phyloP scores from a whole-genome alignment of 1,140 invertebrate genomes.

The Meloidogyne hapla region DNA sequence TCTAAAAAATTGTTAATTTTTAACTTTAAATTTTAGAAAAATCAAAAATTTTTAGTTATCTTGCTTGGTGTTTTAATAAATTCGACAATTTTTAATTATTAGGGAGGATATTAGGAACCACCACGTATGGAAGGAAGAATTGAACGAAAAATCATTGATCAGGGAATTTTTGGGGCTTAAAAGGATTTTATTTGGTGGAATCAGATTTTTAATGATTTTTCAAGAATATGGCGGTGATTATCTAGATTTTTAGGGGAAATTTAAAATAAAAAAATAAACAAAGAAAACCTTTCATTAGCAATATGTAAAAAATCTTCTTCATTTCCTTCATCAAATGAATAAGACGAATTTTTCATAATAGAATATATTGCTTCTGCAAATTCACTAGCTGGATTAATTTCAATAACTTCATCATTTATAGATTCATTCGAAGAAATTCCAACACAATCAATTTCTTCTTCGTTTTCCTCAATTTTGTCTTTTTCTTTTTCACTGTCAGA shows the following conservation, averaged over 20 bases:
- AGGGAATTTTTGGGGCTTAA: too few relatives aligned
- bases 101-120: too few relatives aligned
- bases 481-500: background rate
- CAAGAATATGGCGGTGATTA: too few relatives aligned
- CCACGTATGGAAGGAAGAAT: too few relatives aligned
- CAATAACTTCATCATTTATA: conserved; percentile 24
- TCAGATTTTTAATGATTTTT: too few relatives aligned
- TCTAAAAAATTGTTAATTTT: background rate
- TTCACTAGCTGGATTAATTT: conserved; percentile 28
- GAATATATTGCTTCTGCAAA: conserved; percentile 28
- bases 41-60: too few relatives aligned
- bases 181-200: too few relatives aligned
- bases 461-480: background rate
- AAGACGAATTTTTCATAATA: background rate
- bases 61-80: too few relatives aligned
- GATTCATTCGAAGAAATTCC: conserved; percentile 12
- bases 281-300: background rate
- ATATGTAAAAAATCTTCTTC: background rate
- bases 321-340: conserved; percentile 18
- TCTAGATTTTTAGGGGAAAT: too few relatives aligned
- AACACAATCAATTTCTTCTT: conserved; percentile 31
- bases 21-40: background rate
- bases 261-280: background rate
- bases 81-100: too few relatives aligned
- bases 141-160: too few relatives aligned